Conservation (phyloP, 1,140 invertebrate genomes). For the Theocolax elegans region DNA sequence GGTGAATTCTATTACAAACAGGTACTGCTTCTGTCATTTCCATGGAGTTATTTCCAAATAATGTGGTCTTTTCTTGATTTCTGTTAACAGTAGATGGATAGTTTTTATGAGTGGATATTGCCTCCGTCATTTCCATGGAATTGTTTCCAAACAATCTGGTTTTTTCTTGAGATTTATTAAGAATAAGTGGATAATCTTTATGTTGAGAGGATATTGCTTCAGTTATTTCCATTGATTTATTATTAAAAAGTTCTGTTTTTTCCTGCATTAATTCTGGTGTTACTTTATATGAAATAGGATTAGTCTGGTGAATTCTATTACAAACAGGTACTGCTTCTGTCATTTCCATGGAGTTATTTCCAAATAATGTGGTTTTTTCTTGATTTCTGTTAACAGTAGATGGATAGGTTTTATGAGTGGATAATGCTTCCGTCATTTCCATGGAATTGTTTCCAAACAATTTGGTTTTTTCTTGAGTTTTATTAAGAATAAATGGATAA, state of each 20-base stretch:
- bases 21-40: conserved; percentile 11
- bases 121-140: background rate
- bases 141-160: background rate
- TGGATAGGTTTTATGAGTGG: too few relatives aligned
- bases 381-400: too few relatives aligned
- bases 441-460: background rate
- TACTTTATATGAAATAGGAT: background rate
- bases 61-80: background rate
- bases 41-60: conserved; percentile 32
- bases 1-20: background rate
- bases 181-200: too few relatives aligned
- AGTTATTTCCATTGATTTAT: conserved; percentile 34
- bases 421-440: too few relatives aligned
- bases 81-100: too few relatives aligned
- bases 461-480: conserved; percentile 5
- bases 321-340: conserved; percentile 9
- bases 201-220: background rate
- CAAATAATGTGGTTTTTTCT: background rate
- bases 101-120: too few relatives aligned
- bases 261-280: background rate
- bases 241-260: conserved; percentile 22
- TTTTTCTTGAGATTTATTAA: conserved; percentile 2
- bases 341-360: conserved; percentile 32
- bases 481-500: too few relatives aligned
- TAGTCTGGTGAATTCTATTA: background rate